Percentiles rank a stretch among this genome's conserved stretches.
phyloP scores from a whole-genome alignment of 1,140 invertebrate genomes.

The Caenorhabditis brenneri region DNA sequence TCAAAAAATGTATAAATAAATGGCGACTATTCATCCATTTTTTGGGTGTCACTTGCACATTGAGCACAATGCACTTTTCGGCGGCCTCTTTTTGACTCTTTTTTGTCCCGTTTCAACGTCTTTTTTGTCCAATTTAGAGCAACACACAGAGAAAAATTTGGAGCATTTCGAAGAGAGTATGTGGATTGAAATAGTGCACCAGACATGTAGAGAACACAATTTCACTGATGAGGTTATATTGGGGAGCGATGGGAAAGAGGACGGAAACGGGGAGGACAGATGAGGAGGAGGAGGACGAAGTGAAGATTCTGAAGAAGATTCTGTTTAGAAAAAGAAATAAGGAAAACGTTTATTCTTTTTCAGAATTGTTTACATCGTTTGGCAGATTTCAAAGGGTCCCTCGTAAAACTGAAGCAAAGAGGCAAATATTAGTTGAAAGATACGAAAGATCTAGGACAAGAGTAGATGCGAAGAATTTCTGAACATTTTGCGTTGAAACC shows the following conservation, averaged over 20 bases:
- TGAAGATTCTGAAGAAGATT: background rate
- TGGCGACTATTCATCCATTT: background rate
- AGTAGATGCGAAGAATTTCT: no score
- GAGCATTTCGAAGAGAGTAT: background rate
- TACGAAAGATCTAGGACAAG: no score
- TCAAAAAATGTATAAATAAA: conserved; percentile 30
- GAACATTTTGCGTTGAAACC: no score
- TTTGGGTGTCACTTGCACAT: conserved; percentile 29
- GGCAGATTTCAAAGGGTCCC: no score
- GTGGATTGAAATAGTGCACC: background rate
- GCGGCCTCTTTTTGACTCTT: background rate
- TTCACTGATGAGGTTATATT: conserved; percentile 33
- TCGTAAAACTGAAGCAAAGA: no score
- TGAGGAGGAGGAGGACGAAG: background rate
- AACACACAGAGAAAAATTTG: background rate
- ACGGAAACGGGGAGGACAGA: background rate
- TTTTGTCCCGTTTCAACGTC: background rate
- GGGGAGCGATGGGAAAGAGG: background rate
- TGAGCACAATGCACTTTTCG: conserved; percentile 2
- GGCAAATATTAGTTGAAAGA: no score
- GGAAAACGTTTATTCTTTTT: no score
- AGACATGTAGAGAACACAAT: conserved; percentile 1
- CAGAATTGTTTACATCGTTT: no score
- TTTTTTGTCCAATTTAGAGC: conserved; percentile 23
- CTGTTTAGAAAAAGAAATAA: background rate